Base-by-base conservation (phyloP, 2,113 vertebrate genomes). In the Pagrus major region DNA sequence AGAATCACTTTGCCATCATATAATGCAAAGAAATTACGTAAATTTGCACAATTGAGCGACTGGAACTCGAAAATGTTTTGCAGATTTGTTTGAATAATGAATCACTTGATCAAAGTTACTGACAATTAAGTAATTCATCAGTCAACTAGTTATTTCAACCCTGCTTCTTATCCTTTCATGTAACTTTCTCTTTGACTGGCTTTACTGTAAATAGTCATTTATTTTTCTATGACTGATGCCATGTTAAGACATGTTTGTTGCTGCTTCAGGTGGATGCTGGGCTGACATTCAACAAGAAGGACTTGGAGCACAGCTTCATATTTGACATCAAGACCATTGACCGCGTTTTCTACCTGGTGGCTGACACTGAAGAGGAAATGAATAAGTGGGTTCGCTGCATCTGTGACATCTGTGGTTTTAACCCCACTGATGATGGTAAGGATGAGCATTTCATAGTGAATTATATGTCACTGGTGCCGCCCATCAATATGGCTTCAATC, bases 331-430 rank as follows among this genome's bases (percentile, higher is more conserved):
- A 98, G 95, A 99, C 98, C 83, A 96, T 99, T 65, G 98, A 99
- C 92, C 95, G 98, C 52, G 93, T 98, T 87, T 99, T 99, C 94
- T 99, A 99, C 93, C 92, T 99, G 93, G 98, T 99, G 84, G 98
- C 98, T 29, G 98, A 99, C 94, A 98, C 97, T 0, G 98, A 99
- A 88, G 97, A 99, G 85, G 98, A 99, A 86, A 99, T 99, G 98
- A 99, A 99, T 94, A 99, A 99, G 97, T 99, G 98, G 98, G 98
- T 99, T 76, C 97, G 97, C 84, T 97, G 96, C 90, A 99, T 99
- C 93, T 99, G 98, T 69, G 98, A 99, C 92, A 99, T 99, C 93
- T 99, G 98, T 92, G 98, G 98, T 88, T 99, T 99, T 86, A 99
- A 99, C 90, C 97, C 98, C 91, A 99, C 98, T 20, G 98, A 99